Base-by-base conservation (phyloP, 2,113 vertebrate genomes). In the Conger conger region DNA sequence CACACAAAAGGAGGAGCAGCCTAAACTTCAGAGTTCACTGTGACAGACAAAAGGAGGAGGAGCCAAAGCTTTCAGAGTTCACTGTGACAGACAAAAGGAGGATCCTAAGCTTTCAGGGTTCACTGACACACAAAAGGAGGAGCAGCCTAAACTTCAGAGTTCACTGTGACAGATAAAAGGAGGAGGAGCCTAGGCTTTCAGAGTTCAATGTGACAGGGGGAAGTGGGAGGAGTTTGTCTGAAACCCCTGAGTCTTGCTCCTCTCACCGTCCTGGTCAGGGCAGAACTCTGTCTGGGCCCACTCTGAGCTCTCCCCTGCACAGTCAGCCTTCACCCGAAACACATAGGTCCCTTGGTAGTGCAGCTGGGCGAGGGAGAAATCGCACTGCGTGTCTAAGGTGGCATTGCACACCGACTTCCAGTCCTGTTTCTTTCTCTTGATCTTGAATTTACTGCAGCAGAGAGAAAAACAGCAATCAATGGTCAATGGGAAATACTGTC, bases 261-360 rank as follows among this genome's bases (percentile, higher is more conserved):
- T 76, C 92, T 93, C 84, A 95, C 94, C 93, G 0, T 95, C 89
- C 86, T 82, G 33, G 54, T 95, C 86, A 0, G 94, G 93, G 45
- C 90, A 93, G 90, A 95, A 94, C 1, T 83, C 36, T 0, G 0
- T 83, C 0, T 1, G 0, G 40, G 30, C 82, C 94, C 93, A 95
- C 2, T 30, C 0, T 0, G 94, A 95, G n/a, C 82, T 82, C 0
- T 0, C 0, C 1, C 33, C 45, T 0, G 84, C 54, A 0, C 5
- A 7, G 1, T n/a, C 84, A 85, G 93, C 88, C 53, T 30, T 88
- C 0, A 93, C 90, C 0, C 82, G 93, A 0, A 94, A 17, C 78
- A 84, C 0, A 18, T 73, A 94, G n/a, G 87, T 82, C 7, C 88
- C 88, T 2, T 83, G 36, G 83, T 91, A 94, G 85, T 85, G 76